These are phyloP conservation scores for Peromyscus californicus DNA, from an alignment of 2,113 vertebrate species.

Conservation along the genomic window DNA sequence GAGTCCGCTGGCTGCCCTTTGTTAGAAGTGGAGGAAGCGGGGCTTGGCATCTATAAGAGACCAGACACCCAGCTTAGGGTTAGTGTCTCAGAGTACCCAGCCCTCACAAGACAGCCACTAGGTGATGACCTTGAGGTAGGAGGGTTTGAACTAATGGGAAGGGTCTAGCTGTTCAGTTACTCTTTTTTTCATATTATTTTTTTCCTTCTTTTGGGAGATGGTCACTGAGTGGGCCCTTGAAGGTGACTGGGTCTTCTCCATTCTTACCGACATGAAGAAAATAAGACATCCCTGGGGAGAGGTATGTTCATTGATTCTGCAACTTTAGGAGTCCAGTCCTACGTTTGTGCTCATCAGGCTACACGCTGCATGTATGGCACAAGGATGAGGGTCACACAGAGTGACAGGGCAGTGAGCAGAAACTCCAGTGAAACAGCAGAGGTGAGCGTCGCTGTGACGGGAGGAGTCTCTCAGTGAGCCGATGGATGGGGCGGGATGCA, in stretches of 20 bases:
- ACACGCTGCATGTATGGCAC: too few species aligned
- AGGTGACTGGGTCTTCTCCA: neutral
- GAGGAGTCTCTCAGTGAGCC: neutral
- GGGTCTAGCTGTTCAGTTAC: neutral
- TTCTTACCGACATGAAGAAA: neutral
- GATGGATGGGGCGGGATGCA: neutral
- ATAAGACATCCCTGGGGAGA: neutral
- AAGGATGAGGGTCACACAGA: neutral
- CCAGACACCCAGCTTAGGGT: neutral
- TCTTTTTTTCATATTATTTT: neutral
- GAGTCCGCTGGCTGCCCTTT: neutral
- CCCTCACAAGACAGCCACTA: rapidly evolving
- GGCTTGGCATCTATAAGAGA: neutral
- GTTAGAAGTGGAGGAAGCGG: neutral
- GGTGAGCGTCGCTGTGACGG: neutral
- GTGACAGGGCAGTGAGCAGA: neutral
- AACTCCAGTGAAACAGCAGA: neutral
- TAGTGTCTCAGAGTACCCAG: neutral
- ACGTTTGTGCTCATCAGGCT: neutral
- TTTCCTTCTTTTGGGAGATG: neutral
- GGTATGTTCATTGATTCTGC: neutral
- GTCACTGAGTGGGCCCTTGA: neutral
- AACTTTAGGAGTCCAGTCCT: neutral
- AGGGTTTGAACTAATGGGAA: neutral
- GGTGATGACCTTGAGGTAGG: neutral